These are phyloP conservation scores for Eleginops maclovinus DNA, from an alignment of 2,113 vertebrate genomes.

Conservation along the genomic window DNA sequence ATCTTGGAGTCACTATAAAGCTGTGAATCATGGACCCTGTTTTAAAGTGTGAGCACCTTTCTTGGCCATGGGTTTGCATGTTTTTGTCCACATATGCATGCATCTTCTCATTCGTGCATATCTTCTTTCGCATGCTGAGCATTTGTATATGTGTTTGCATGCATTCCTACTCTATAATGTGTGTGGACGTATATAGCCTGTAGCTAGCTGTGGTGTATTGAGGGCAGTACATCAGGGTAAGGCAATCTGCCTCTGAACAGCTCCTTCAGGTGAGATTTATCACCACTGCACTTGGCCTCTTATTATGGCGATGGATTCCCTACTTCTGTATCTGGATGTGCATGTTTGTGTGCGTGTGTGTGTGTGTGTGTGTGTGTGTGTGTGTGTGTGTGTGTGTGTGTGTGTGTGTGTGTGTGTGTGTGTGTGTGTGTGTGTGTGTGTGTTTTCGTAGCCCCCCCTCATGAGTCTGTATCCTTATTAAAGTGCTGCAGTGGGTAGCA, in stretches of 20 bases:
- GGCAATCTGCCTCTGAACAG: slow-evolving; percentile 81
- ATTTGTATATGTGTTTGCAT: slow-evolving; percentile 44
- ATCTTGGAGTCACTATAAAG: slow-evolving; percentile 22
- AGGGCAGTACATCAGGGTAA: slow-evolving; percentile 81
- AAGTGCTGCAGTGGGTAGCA: slow-evolving; percentile 74
- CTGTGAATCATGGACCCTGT: slow-evolving; percentile 21
- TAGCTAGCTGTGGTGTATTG: slow-evolving; percentile 73
- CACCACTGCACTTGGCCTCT: slow-evolving; percentile 83
- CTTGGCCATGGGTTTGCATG: neutral
- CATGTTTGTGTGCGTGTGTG: slow-evolving; percentile 47
- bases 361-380: slow-evolving; percentile 29
- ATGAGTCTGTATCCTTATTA: slow-evolving; percentile 73
- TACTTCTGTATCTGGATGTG: slow-evolving; percentile 69
- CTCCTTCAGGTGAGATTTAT: slow-evolving; percentile 85
- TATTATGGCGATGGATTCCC: slow-evolving; percentile 81
- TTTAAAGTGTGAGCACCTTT: slow-evolving; percentile 1
- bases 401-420: slow-evolving; percentile 31
- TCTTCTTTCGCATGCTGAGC: slow-evolving; percentile 33
- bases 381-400: too few relatives aligned
- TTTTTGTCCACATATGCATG: slow-evolving; percentile 11
- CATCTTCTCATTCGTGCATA: slow-evolving; percentile 1
- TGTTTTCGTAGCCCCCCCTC: slow-evolving; percentile 46
- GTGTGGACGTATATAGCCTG: slow-evolving; percentile 67
- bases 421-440: slow-evolving; percentile 15
- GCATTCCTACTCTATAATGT: slow-evolving; percentile 33